Conservation (phyloP, 2,797 vertebrate species). For the Coranthus polyacanthus region DNA sequence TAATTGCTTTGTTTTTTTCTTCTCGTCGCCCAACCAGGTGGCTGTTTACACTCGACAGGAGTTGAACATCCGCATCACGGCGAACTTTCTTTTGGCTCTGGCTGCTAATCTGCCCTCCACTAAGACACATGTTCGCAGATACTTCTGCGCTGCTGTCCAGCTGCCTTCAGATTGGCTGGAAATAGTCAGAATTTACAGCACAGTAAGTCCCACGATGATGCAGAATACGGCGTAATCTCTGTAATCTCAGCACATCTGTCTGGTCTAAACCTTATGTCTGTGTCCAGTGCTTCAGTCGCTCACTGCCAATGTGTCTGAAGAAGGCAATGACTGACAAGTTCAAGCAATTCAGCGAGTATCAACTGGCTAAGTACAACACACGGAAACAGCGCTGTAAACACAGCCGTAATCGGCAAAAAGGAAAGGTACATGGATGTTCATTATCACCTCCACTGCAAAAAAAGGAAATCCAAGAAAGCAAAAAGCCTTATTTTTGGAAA, state of each 20-base stretch:
- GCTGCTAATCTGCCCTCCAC: constrained; percentile 83
- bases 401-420: constrained; percentile 54
- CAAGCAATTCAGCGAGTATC: constrained; percentile 91
- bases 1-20: not conserved
- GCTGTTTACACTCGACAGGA: constrained; percentile 91
- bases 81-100: constrained; percentile 89
- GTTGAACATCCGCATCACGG: constrained; percentile 88
- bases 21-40: constrained; percentile 86
- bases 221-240: not conserved
- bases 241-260: not conserved
- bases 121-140: constrained; percentile 88
- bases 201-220: constrained; percentile 56
- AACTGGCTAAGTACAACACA: constrained; percentile 93
- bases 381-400: constrained; percentile 89
- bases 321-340: constrained; percentile 89
- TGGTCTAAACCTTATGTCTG: not conserved
- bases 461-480: too few relatives aligned
- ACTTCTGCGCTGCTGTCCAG: constrained; percentile 87
- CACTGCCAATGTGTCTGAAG: constrained; percentile 89
- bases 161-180: constrained; percentile 94
- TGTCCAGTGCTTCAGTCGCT: constrained; percentile 83
- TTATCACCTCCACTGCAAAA: not conserved
- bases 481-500: too few relatives aligned
- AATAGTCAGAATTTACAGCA: constrained; percentile 85
- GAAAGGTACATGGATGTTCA: constrained; percentile 52